A percentile compares a stretch with the other conserved stretches of the same genome.
phyloP scores from a whole-genome alignment of 2,888 invertebrate species.

The Ernsta delagoae region DNA sequence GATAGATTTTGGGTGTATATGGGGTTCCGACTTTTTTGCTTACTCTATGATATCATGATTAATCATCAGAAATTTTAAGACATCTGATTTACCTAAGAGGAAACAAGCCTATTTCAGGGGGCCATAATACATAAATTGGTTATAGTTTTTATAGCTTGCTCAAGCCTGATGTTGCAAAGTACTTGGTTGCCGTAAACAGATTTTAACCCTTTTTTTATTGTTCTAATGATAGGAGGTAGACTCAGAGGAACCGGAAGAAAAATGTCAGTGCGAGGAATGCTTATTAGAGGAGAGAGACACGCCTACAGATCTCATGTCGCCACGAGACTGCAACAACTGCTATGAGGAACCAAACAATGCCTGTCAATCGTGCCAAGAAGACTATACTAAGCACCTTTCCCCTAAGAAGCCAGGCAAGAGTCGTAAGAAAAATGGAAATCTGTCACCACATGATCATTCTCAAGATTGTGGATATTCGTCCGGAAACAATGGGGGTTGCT shows the following conservation, averaged over 20 bases:
- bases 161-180: too few species aligned
- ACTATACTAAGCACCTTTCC: conserved; percentile 67
- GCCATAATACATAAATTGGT: too few species aligned
- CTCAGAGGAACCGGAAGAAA: conserved; percentile 79
- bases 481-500: conserved; percentile 90
- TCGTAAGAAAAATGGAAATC: conserved; percentile 80
- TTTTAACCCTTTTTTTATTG: background rate
- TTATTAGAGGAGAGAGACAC: conserved; percentile 73
- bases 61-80: too few species aligned
- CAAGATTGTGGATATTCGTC: conserved; percentile 96
- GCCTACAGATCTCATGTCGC: conserved; percentile 70
- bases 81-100: too few species aligned
- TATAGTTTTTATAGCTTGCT: too few species aligned
- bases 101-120: too few species aligned
- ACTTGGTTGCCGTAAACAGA: too few species aligned
- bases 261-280: conserved; percentile 81
- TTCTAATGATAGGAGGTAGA: conserved; percentile 64
- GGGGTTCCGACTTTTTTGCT: too few species aligned
- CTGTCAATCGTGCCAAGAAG: conserved; percentile 81
- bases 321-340: conserved; percentile 66
- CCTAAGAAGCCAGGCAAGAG: conserved; percentile 70
- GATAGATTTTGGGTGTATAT: too few species aligned
- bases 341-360: conserved; percentile 63
- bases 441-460: conserved; percentile 88
- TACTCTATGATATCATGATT: too few species aligned